Evolutionary conservation across 1,140 invertebrate genomes (phyloP).

Genomic region (Ptiloglossa arizonensis): DNA sequence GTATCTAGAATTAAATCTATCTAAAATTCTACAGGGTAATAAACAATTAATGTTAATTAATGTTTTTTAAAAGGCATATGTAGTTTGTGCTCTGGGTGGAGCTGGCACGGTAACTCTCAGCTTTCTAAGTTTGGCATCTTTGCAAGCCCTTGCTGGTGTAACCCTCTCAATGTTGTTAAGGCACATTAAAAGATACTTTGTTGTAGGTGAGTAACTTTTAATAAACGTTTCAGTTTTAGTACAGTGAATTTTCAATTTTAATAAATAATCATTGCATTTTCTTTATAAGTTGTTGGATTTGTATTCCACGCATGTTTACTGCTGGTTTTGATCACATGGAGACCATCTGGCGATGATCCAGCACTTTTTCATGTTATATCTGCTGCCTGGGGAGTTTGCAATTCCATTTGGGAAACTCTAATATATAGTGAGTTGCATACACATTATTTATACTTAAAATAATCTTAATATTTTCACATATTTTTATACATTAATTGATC

Average conservation of each 20-base stretch:
- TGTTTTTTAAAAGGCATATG: slow-evolving; percentile 82
- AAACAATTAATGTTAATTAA: not conserved
- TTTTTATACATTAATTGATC: no score
- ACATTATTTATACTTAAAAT: no score
- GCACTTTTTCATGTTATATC: slow-evolving; percentile 87
- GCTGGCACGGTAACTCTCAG: slow-evolving; percentile 84
- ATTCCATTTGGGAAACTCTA: slow-evolving; percentile 88
- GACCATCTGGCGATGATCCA: slow-evolving; percentile 84
- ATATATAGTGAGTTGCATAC: slow-evolving; percentile 73
- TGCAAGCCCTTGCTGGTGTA: slow-evolving; percentile 86
- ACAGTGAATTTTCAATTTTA: not conserved
- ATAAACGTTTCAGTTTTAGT: not conserved
- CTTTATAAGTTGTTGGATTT: slow-evolving; percentile 84
- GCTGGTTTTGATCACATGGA: slow-evolving; percentile 85
- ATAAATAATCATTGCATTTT: not conserved
- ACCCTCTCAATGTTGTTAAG: slow-evolving; percentile 87
- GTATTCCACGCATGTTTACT: slow-evolving; percentile 86
- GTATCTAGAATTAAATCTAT: not conserved
- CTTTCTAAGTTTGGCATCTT: slow-evolving; percentile 84
- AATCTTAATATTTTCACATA: no score
- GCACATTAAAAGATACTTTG: slow-evolving; percentile 84
- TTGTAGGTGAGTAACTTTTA: slow-evolving; percentile 83
- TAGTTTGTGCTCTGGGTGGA: slow-evolving; percentile 85
- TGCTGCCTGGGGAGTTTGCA: slow-evolving; percentile 89
- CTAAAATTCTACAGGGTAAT: not conserved